phyloP scores from a whole-genome alignment of 1,140 invertebrate species.

The Heterodera schachtii region DNA sequence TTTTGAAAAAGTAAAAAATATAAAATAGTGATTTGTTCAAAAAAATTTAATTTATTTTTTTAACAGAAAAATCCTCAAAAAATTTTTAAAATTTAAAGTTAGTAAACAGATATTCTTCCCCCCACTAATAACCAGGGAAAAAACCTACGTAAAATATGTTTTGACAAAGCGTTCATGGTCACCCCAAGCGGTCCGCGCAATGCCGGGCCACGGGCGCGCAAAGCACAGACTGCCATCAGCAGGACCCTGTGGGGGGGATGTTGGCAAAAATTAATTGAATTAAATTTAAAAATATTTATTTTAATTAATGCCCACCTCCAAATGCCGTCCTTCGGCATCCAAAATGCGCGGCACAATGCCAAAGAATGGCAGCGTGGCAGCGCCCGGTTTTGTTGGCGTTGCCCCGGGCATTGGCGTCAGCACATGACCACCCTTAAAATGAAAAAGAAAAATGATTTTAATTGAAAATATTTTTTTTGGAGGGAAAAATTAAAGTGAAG shows the following conservation, averaged over 20 bases:
- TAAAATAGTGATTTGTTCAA: neutral
- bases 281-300: neutral
- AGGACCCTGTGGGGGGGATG: slow-evolving; percentile 70
- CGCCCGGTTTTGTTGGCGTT: slow-evolving; percentile 90
- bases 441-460: slow-evolving; percentile 11
- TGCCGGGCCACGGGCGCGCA: slow-evolving; percentile 84
- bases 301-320: slow-evolving; percentile 71
- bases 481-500: too few relatives aligned
- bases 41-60: neutral
- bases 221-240: slow-evolving; percentile 59
- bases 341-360: slow-evolving; percentile 85
- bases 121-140: too few relatives aligned
- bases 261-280: neutral
- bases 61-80: neutral
- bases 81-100: too few relatives aligned
- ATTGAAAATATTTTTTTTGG: too few relatives aligned
- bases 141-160: slow-evolving; percentile 82
- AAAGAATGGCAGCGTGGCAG: slow-evolving; percentile 93
- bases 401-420: slow-evolving; percentile 91
- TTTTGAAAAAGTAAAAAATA: too few relatives aligned
- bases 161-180: slow-evolving; percentile 89
- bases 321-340: slow-evolving; percentile 82
- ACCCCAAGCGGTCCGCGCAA: slow-evolving; percentile 89
- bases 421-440: slow-evolving; percentile 72
- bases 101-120: too few relatives aligned